These are phyloP conservation scores for Trilocha varians DNA, from an alignment of 2,888 invertebrate genomes.

Conservation along the genomic window DNA sequence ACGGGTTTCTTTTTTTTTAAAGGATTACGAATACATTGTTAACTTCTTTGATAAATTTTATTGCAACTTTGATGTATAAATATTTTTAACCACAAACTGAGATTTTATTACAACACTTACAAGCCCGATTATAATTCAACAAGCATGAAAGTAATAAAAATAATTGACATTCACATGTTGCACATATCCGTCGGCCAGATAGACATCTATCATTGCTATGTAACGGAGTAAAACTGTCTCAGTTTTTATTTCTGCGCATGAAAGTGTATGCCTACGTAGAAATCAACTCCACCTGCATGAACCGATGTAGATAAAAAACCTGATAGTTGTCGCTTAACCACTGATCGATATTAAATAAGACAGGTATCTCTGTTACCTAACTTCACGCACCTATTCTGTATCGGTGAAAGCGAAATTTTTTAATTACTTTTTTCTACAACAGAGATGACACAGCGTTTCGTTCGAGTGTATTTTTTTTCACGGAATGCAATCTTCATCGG, in stretches of 20 bases:
- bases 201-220: neutral
- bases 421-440: constrained; percentile 57
- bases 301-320: constrained; percentile 37
- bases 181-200: neutral
- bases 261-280: constrained; percentile 15
- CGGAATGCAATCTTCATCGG: constrained; percentile 33
- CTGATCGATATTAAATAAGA: constrained; percentile 50
- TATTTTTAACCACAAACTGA: too few species aligned
- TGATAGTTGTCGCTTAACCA: constrained; percentile 45
- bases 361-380: constrained; percentile 55
- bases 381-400: constrained; percentile 48
- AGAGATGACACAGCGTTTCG: constrained; percentile 59
- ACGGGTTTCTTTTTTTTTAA: too few species aligned
- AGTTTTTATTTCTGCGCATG: constrained; percentile 12
- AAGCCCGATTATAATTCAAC: neutral
- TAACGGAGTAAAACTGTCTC: constrained; percentile 11
- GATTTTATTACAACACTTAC: neutral
- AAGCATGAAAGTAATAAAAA: neutral
- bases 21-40: too few species aligned
- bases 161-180: neutral
- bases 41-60: too few species aligned
- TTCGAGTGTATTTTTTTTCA: constrained; percentile 14
- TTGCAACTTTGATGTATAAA: neutral
- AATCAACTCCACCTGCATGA: constrained; percentile 16
- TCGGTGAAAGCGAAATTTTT: constrained; percentile 64